phyloP scores from a whole-genome alignment of 2,113 vertebrate genomes.

The Bombycilla garrulus region DNA sequence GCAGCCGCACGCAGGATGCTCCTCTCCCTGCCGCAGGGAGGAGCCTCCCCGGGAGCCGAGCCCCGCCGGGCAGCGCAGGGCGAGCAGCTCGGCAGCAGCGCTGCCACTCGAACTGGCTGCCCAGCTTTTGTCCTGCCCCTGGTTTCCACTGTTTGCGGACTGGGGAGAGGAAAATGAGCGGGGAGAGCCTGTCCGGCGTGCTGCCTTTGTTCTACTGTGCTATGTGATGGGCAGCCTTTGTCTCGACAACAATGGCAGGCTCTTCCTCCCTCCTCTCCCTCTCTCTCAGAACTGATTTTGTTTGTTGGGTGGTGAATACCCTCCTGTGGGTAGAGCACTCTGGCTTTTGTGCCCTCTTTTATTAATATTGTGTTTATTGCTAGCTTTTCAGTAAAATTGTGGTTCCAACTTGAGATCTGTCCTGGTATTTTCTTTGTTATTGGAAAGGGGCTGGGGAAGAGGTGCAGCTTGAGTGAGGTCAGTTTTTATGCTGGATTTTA shows the following conservation, averaged over 20 bases:
- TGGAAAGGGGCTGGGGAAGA: not conserved
- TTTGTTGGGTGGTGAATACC: not conserved
- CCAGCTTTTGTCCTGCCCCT: not conserved
- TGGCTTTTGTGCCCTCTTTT: not conserved
- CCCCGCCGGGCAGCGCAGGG: too few relatives aligned
- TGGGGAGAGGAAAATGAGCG: not conserved
- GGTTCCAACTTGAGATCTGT: not conserved
- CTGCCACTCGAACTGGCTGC: fast-evolving
- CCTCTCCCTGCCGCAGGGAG: too few relatives aligned
- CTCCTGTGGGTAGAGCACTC: not conserved
- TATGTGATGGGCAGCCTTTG: not conserved
- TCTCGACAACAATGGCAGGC: not conserved
- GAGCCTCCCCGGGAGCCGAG: too few relatives aligned
- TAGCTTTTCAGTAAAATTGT: not conserved
- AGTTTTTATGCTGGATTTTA: not conserved
- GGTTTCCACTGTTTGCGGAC: fast-evolving
- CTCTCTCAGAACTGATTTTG: not conserved
- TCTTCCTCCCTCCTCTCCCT: not conserved
- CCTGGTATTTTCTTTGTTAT: not conserved
- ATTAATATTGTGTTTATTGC: not conserved
- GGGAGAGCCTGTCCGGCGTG: fast-evolving
- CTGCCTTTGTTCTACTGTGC: too few relatives aligned
- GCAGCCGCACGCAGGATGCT: too few relatives aligned
- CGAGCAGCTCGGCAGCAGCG: fast-evolving
- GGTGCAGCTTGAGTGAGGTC: not conserved